Base-by-base conservation (phyloP, 2,113 vertebrate genomes). In the Actenoides lindsayi region DNA sequence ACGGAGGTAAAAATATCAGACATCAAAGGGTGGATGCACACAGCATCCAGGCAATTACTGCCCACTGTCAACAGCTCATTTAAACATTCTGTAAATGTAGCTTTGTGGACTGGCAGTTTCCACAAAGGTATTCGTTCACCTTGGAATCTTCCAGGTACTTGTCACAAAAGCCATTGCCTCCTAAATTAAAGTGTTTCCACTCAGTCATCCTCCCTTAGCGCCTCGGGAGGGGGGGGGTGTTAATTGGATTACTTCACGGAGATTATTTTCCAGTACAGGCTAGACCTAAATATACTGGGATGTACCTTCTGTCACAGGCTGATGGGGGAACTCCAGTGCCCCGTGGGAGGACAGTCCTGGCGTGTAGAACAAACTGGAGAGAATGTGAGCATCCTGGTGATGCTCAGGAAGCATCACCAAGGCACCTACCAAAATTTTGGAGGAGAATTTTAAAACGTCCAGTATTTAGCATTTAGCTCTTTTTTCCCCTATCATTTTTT, bases 371-470 rank as follows among this genome's bases (percentile, higher is more conserved):
- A 39, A 51, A 68, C 17, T 0, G 5, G 31, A 54, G 37, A 14
- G 1, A 5, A 6, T 0, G 0, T 1, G 57, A 51, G 21, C 54
- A 25, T 27, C 2, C 1, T 30, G 39, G 14, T 53, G 51, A 5
- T 33, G 37, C 28, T 64, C 77, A 42, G 11, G 48, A 65, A 78
- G 19, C 69, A 80, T 5, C 79, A 65, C 19, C 50, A 18, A 60
- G 16, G 57, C 39, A 79, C 8, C 25, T 2, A 21, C 9, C 25
- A 56, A 62, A 41, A 67, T 28, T 33, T 4, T 2, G 9, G 28
- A 28, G 7, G 21, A 73, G 48, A 82, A 69, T 12, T 74, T 0
- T 3, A 46, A 69, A 39, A 4, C 4, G 1, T 7, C 16, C 33
- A 65, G 3, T 2, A 85, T 76, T 48, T 18, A 63, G 8, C 2